Evolutionary conservation across 1,140 invertebrate genomes (phyloP), one percentile per base, ranked within the genome.

Genomic region (Drosophila busckii): DNA sequence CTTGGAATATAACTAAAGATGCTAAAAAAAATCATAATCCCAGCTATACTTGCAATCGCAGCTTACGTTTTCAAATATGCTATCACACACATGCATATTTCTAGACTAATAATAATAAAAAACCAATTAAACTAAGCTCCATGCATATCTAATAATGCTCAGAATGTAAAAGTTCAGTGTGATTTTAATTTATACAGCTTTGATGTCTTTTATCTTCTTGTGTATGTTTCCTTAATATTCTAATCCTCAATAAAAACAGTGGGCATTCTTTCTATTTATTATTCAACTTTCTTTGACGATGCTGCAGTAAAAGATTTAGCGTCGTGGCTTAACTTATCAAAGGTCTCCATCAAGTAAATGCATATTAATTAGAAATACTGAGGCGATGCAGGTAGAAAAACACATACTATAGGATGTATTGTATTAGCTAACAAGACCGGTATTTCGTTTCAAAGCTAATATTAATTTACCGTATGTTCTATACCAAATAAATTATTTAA

Each of bases 391-490:
- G 6, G 22, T 15, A 31, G n/a, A 31, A 29, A 38, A 41, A 16
- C 48, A 6, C 1, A n/a, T 13, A 4, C 19, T 22, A 23, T 26
- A 10, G 15, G 20, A n/a, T n/a, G n/a, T n/a, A n/a, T n/a, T n/a
- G n/a, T n/a, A n/a, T 15, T 44, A 25, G 9, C 12, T 35, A 16
- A 44, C 49, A 13, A 10, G 40, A 54, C 56, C 49, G 40, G 49
- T 60, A 54, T 54, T 49, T 31, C 7, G 32, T 17, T 16, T 8
- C 25, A 40, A 9, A 46, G n/a, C 29, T 12, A 25, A 46, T 58
- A 50, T 50, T 49, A 15, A 20, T 31, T 6, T 35, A 20, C 15
- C 5, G 38, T 28, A 35, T 17, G 9, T 45, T n/a, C 17, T 54
- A 25, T 5, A n/a, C 10, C 1, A 37, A 31, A 50, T 48, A 20